These are phyloP conservation scores for Callyntrura sp. DNA, from an alignment of 2,888 invertebrate species.

Conservation along the genomic window DNA sequence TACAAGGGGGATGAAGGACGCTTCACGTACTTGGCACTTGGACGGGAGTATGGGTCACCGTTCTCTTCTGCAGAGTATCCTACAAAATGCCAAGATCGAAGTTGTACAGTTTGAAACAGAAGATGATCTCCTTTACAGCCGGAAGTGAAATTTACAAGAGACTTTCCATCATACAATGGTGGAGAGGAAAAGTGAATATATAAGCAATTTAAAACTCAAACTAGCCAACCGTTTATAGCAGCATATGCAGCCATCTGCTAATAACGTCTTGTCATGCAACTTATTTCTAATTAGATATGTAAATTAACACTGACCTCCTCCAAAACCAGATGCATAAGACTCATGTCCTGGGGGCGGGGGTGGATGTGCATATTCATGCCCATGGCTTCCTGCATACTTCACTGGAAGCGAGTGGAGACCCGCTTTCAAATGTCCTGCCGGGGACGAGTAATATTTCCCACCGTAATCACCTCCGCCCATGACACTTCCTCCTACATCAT, in stretches of 20 bases:
- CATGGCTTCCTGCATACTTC: conserved; percentile 37
- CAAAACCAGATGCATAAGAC: conserved; percentile 53
- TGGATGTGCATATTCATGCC: conserved; percentile 4
- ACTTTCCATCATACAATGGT: no score
- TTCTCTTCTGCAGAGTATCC: conserved; percentile 62
- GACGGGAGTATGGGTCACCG: conserved; percentile 34
- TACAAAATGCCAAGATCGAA: no score
- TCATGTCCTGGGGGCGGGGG: conserved; percentile 33
- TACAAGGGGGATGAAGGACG: background rate
- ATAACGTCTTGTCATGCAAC: no score
- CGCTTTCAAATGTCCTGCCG: conserved; percentile 36
- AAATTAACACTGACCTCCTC: conserved; percentile 54
- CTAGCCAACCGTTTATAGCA: no score
- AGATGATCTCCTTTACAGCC: no score
- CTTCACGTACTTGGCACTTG: conserved; percentile 23
- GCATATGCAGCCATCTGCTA: no score
- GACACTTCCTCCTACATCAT: no score
- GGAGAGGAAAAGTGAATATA: no score
- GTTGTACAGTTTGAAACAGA: no score
- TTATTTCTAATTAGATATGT: no score
- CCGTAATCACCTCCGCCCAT: conserved; percentile 38
- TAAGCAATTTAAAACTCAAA: no score
- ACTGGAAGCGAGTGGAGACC: conserved; percentile 55
- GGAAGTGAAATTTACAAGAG: no score
- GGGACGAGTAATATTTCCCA: conserved; percentile 30